These are phyloP conservation scores for Hemaris fuciformis DNA, from an alignment of 2,888 invertebrate genomes.

Conservation along the genomic window DNA sequence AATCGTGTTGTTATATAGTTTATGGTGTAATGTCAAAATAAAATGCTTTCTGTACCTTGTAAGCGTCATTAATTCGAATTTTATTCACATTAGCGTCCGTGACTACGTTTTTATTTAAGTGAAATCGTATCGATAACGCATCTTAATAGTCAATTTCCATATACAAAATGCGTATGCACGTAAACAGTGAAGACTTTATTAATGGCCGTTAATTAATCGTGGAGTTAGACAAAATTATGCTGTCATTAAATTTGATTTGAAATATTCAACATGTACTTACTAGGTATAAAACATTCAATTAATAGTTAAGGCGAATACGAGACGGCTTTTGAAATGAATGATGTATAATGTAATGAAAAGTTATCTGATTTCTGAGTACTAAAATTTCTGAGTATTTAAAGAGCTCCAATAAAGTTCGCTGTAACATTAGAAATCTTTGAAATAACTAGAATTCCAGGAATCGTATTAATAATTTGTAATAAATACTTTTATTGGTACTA, in stretches of 20 bases:
- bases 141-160: conserved; percentile 47
- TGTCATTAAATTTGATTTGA: conserved; percentile 12
- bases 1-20: conserved; percentile 68
- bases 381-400: too few relatives aligned
- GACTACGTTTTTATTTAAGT: conserved; percentile 52
- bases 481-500: too few relatives aligned
- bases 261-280: neutral
- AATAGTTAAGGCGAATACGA: neutral
- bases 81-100: conserved; percentile 67
- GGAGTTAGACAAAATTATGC: conserved; percentile 10
- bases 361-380: too few relatives aligned
- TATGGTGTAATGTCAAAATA: conserved; percentile 74
- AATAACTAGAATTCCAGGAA: too few relatives aligned
- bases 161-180: conserved; percentile 23
- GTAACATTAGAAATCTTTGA: too few relatives aligned
- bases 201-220: conserved; percentile 14
- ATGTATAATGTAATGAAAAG: neutral
- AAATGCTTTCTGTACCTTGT: conserved; percentile 64
- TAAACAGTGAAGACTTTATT: conserved; percentile 15
- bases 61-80: conserved; percentile 69
- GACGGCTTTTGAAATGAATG: neutral
- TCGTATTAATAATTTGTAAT: too few relatives aligned
- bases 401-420: too few relatives aligned
- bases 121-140: conserved; percentile 52
- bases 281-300: conserved; percentile 1